Evolutionary conservation across 2,113 vertebrate species (phyloP).

Genomic region (Sterrhoptilus dennistouni): DNA sequence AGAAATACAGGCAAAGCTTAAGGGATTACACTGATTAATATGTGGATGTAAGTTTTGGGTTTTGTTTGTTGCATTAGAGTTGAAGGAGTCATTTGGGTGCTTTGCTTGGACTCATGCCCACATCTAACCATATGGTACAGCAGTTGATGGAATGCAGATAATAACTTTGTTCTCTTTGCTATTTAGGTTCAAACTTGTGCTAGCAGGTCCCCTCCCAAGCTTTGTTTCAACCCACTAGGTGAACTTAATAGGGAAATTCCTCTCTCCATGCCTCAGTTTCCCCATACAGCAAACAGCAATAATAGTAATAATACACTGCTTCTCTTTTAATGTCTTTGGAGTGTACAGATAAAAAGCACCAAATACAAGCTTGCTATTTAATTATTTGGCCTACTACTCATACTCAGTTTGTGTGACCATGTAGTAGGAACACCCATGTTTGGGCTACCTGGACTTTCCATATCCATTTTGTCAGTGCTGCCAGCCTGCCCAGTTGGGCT

Average conservation of each 20-base stretch:
- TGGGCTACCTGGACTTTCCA: neutral
- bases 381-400: neutral
- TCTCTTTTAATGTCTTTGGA: neutral
- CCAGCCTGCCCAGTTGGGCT: neutral
- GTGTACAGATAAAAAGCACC: neutral
- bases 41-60: neutral
- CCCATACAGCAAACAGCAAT: neutral
- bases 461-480: neutral
- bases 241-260: neutral
- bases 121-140: constrained; percentile 19
- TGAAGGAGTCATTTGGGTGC: constrained; percentile 14
- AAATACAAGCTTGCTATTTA: neutral
- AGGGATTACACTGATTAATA: neutral
- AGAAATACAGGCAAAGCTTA: neutral
- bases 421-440: neutral
- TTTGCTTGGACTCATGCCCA: constrained; percentile 23
- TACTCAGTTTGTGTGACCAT: neutral
- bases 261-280: neutral
- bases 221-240: neutral
- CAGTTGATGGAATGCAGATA: constrained; percentile 59
- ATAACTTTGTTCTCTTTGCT: constrained; percentile 46
- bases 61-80: constrained; percentile 30
- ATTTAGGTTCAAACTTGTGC: constrained; percentile 56
- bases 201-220: constrained; percentile 37
- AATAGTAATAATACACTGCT: neutral